A percentile compares a stretch with the other conserved stretches of the same genome.
Evolutionary conservation across 2,113 vertebrate genomes (phyloP).

Genomic region (Cyphotilapia sp.): DNA sequence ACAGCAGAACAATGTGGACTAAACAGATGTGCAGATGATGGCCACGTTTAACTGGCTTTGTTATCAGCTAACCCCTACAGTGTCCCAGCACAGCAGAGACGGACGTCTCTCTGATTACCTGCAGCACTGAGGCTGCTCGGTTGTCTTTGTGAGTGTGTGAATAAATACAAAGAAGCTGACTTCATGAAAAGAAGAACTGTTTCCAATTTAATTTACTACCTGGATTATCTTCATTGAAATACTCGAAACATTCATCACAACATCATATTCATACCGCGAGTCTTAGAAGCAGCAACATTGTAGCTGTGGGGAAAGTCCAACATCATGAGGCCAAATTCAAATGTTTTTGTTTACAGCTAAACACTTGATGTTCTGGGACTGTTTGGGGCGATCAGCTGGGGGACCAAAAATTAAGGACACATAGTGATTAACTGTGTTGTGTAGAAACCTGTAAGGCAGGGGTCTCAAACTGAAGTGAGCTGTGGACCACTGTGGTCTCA

Average conservation of each 20-base stretch:
- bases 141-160: neutral
- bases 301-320: neutral
- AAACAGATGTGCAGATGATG: neutral
- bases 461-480: neutral
- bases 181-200: neutral
- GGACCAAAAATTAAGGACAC: neutral
- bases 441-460: neutral
- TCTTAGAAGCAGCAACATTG: neutral
- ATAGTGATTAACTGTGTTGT: neutral
- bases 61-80: neutral
- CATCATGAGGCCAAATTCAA: neutral
- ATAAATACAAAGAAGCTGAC: neutral
- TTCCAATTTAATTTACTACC: neutral
- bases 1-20: neutral
- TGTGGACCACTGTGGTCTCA: neutral
- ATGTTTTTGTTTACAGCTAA: neutral
- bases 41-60: neutral
- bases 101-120: neutral
- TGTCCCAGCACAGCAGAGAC: neutral
- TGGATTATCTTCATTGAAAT: neutral
- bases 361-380: neutral
- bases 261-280: neutral
- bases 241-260: neutral
- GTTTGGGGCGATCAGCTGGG: neutral
- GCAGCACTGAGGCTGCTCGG: neutral